These are phyloP conservation scores for Suncus etruscus DNA, from an alignment of 2,113 vertebrate genomes.

Conservation along the genomic window DNA sequence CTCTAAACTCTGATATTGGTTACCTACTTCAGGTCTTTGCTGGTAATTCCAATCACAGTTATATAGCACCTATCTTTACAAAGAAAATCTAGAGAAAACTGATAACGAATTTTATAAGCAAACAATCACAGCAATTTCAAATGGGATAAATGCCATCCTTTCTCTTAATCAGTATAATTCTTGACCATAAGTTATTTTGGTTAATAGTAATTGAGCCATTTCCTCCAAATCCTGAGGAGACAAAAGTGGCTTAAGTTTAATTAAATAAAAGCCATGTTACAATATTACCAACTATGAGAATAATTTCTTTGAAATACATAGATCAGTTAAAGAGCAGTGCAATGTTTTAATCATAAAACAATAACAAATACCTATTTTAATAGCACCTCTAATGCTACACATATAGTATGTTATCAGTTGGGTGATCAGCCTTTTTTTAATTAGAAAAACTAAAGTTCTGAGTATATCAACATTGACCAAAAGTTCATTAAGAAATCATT, in stretches of 20 bases:
- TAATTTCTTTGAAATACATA: constrained; percentile 30
- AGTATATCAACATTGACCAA: constrained; percentile 21
- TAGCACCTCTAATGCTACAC: too few species aligned
- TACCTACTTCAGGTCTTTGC: not conserved
- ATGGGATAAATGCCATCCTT: not conserved
- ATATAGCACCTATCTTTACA: not conserved
- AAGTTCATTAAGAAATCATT: not conserved
- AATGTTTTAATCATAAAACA: constrained; percentile 26
- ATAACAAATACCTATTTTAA: not conserved
- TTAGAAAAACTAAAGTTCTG: constrained; percentile 38
- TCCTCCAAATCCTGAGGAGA: constrained; percentile 15
- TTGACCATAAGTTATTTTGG: constrained; percentile 9
- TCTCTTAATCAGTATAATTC: constrained; percentile 27
- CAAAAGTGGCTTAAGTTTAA: not conserved
- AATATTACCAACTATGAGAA: constrained; percentile 20
- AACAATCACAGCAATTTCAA: not conserved
- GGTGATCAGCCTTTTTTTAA: constrained; percentile 15
- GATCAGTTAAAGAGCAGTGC: not conserved
- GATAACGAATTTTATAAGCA: not conserved
- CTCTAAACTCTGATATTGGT: not conserved
- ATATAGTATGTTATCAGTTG: not conserved
- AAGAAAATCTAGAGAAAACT: not conserved
- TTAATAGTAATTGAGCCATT: not conserved
- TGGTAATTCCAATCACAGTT: not conserved
- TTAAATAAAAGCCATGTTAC: not conserved